phyloP scores from a whole-genome alignment of 2,113 vertebrate genomes.

The Suncus etruscus region DNA sequence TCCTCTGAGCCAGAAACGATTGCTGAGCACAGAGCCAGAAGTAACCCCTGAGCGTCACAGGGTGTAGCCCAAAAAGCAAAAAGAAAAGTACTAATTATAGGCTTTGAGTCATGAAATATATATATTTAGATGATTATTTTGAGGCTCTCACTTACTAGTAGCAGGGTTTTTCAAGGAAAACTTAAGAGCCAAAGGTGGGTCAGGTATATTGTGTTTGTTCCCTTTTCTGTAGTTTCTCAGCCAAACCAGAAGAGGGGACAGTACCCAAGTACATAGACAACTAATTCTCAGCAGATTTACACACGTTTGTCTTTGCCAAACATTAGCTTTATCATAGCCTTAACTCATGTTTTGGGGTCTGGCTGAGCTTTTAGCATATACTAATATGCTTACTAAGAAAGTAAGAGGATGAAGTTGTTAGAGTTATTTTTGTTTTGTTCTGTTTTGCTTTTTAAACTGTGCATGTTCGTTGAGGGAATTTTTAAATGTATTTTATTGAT shows the following conservation, averaged over 20 bases:
- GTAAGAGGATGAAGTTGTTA: too few species aligned
- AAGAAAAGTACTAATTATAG: not conserved
- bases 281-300: not conserved
- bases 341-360: not conserved
- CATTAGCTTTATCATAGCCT: not conserved
- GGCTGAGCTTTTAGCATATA: not conserved
- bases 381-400: too few species aligned
- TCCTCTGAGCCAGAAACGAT: too few species aligned
- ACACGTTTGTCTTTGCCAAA: not conserved
- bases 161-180: slow-evolving; percentile 41
- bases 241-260: slow-evolving; percentile 38
- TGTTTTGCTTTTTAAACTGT: too few species aligned
- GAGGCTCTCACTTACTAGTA: slow-evolving; percentile 7
- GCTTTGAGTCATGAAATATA: not conserved
- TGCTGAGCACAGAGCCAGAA: too few species aligned
- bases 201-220: not conserved
- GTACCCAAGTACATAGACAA: slow-evolving; percentile 1
- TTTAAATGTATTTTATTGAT: slow-evolving; percentile 19
- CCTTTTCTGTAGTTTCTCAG: slow-evolving; percentile 25
- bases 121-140: slow-evolving; percentile 29
- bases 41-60: too few species aligned
- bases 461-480: too few species aligned
- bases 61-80: too few species aligned
- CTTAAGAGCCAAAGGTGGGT: not conserved
- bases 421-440: too few species aligned